Evolutionary conservation across 2,113 vertebrate genomes (phyloP), one percentile per base, ranked within the genome.

Genomic region (Callopanchax toddi): DNA sequence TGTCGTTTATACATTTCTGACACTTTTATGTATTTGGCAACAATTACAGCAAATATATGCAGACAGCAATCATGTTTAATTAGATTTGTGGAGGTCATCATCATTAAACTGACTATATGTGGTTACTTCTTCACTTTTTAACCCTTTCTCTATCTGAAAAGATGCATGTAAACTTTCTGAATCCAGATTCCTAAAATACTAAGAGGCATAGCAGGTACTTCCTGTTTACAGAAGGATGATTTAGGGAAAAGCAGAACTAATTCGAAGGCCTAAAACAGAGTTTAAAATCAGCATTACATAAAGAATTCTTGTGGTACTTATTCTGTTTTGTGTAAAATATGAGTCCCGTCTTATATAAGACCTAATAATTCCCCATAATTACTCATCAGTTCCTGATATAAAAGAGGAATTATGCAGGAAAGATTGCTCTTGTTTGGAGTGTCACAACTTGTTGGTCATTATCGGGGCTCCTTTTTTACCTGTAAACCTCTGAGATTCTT

Each of bases 291-390:
- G 32, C 25, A 7, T 29, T 55, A 40, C 7, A 7, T 50, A 26
- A 80, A 11, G 11, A 56, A 22, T 51, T 64, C 22, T 36, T 67
- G 73, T 46, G 63, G 17, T 1, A 37, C 7, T 25, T 44, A 60
- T 40, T 21, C 17, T 48, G 46, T 61, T 65, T 43, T 63, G n/a
- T 42, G 17, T 53, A 46, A 45, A 65, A 65, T 62, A 23, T 55
- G 37, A 63, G 39, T 12, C 43, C 15, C 16, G 50, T 22, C 59
- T 59, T 69, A 67, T 53, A 54, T 66, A 78, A 81, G 67, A 42
- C 60, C 44, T 0, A 11, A 67, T 86, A 75, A 80, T 55, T 86
- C n/a, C n/a, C n/a, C 79, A 78, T 26, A 79, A 67, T 67, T 75
- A 78, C 85, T 75, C 77, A 82, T 79, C 63, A 79, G 62, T 26